Conservation (phyloP, 2,888 invertebrate genomes). For the Caenorhabditis sp. region DNA sequence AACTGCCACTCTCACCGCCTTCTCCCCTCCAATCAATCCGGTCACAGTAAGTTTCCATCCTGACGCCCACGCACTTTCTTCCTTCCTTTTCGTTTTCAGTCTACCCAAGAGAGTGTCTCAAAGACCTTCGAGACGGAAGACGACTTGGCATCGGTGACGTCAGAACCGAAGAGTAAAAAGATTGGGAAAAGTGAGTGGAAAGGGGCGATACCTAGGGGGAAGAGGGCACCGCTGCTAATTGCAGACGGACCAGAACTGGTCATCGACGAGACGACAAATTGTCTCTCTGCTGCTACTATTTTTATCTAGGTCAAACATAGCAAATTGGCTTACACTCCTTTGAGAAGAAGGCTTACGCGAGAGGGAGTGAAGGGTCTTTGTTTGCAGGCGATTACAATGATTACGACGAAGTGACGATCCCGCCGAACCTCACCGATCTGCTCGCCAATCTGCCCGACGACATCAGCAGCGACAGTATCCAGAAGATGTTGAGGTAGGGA, state of each 20-base stretch:
- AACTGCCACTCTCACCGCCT: slow-evolving; percentile 44
- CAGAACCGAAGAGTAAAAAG: slow-evolving; percentile 50
- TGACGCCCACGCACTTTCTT: too few species aligned
- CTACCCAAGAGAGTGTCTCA: slow-evolving; percentile 67
- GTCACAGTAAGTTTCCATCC: slow-evolving; percentile 28
- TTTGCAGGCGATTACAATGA: slow-evolving; percentile 75
- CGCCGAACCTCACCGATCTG: slow-evolving; percentile 76
- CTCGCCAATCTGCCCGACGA: slow-evolving; percentile 77
- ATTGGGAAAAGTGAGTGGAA: slow-evolving; percentile 48
- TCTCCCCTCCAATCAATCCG: slow-evolving; percentile 50
- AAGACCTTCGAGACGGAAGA: slow-evolving; percentile 77
- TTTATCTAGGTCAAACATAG: slow-evolving; percentile 55
- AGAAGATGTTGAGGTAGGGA: slow-evolving; percentile 74
- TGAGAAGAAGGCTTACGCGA: background rate
- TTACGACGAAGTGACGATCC: slow-evolving; percentile 77
- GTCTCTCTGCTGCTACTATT: slow-evolving; percentile 7
- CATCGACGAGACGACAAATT: slow-evolving; percentile 37
- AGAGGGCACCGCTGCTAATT: slow-evolving; percentile 32
- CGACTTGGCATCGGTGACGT: slow-evolving; percentile 65
- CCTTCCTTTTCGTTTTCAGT: slow-evolving; percentile 29
- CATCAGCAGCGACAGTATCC: slow-evolving; percentile 71
- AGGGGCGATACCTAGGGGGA: slow-evolving; percentile 11
- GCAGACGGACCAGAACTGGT: slow-evolving; percentile 47
- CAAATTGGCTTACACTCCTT: slow-evolving; percentile 45
- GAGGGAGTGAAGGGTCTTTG: slow-evolving; percentile 3